phyloP scores from a whole-genome alignment of 2,113 vertebrate genomes.

The Pantherophis guttatus region DNA sequence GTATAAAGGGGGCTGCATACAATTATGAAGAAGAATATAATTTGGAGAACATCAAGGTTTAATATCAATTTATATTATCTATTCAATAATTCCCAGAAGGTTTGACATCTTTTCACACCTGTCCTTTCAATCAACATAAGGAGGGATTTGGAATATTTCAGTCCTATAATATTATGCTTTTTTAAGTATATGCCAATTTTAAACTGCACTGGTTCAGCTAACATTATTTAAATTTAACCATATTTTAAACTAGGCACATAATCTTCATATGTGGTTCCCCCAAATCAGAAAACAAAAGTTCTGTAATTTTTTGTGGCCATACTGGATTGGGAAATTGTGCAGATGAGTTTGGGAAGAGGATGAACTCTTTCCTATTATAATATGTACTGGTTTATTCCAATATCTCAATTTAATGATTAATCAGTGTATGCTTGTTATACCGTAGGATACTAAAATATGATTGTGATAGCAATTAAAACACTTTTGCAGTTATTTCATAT shows the following conservation, averaged over 20 bases:
- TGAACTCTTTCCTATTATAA: neutral
- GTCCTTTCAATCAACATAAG: neutral
- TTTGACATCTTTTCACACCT: neutral
- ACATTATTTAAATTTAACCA: neutral
- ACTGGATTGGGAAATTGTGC: neutral
- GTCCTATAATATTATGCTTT: neutral
- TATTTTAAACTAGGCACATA: neutral
- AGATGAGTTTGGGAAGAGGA: neutral
- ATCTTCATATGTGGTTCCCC: neutral
- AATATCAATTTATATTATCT: neutral
- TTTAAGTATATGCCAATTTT: neutral
- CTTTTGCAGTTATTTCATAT: slow-evolving; percentile 41
- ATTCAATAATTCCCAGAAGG: neutral
- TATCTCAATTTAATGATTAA: neutral
- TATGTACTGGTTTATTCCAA: neutral
- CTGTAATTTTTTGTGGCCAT: neutral
- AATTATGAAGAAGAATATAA: neutral
- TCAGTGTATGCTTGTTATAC: neutral
- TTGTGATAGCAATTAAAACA: neutral
- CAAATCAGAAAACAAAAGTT: neutral
- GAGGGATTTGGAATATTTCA: neutral
- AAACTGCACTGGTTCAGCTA: neutral
- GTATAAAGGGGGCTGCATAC: neutral
- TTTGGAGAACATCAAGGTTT: neutral
- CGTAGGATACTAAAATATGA: neutral